Conservation (phyloP, 2,797 vertebrate genomes). For the Phoeniculus purpureus region DNA sequence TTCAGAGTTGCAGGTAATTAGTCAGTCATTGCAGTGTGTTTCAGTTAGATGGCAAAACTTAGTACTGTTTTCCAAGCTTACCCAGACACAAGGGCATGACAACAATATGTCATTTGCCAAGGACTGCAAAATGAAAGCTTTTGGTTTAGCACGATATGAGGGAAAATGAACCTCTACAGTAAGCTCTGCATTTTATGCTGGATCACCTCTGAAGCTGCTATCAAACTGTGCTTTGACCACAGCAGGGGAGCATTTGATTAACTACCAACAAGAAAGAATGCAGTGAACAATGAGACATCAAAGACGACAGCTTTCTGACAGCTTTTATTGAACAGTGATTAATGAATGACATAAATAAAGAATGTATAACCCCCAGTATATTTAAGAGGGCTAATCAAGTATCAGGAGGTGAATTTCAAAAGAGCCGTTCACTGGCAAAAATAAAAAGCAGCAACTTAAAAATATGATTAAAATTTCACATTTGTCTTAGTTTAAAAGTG, state of each 20-base stretch:
- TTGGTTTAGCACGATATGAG: neutral
- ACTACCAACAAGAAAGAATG: constrained; percentile 80
- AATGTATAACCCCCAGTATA: constrained; percentile 8
- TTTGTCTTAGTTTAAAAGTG: neutral
- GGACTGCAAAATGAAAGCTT: neutral
- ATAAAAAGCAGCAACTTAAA: neutral
- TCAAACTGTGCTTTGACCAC: constrained; percentile 78
- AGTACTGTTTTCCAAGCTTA: neutral
- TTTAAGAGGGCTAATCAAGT: constrained; percentile 36
- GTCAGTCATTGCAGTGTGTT: constrained; percentile 34
- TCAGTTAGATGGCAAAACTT: constrained; percentile 2
- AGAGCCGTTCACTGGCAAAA: constrained; percentile 39
- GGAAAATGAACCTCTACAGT: neutral
- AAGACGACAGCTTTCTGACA: constrained; percentile 84
- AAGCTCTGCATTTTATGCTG: constrained; percentile 20
- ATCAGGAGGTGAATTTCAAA: constrained; percentile 28
- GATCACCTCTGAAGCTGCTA: constrained; percentile 50
- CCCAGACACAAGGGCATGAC: neutral
- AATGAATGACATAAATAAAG: constrained; percentile 84
- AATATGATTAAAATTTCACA: neutral
- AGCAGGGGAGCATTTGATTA: constrained; percentile 83
- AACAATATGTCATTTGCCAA: neutral
- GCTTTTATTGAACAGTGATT: constrained; percentile 84
- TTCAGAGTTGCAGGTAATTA: constrained; percentile 56
- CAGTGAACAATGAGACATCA: constrained; percentile 83